A percentile compares a stretch with the other conserved stretches of the same genome.
Evolutionary conservation across 1,140 invertebrate species (phyloP).

Genomic region (Nasonia giraulti): DNA sequence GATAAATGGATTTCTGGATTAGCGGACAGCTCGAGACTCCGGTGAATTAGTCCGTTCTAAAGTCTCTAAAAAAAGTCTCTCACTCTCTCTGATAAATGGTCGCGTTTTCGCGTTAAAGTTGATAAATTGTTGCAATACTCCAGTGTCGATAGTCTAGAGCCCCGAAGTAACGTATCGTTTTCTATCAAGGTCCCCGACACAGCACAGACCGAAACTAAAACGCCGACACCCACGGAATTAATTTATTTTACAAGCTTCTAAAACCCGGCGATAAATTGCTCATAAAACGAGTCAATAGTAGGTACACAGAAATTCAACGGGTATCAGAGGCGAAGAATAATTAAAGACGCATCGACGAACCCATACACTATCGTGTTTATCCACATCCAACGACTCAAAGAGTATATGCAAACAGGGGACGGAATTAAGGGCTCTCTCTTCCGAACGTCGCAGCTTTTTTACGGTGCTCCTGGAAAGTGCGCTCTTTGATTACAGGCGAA

Average conservation of each 20-base stretch:
- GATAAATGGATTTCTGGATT: background rate
- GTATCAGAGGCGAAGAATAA: background rate
- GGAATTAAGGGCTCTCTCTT: background rate
- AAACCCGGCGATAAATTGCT: background rate
- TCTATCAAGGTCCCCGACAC: background rate
- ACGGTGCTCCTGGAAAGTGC: background rate
- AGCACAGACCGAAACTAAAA: background rate
- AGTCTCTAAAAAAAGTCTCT: background rate
- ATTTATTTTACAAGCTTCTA: background rate
- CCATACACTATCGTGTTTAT: no score
- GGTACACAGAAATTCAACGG: background rate
- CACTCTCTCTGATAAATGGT: background rate
- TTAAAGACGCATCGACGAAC: no score
- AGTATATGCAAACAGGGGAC: background rate
- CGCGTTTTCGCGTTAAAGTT: background rate
- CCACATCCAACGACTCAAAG: no score
- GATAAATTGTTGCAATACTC: constrained; percentile 1
- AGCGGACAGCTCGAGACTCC: background rate
- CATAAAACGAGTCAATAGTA: background rate
- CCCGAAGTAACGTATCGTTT: background rate
- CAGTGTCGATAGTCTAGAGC: background rate
- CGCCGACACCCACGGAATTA: background rate
- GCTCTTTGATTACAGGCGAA: no score
- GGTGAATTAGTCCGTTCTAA: background rate
- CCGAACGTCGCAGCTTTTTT: background rate